phyloP scores from a whole-genome alignment of 2,113 vertebrate genomes.

The Caracal caracal region DNA sequence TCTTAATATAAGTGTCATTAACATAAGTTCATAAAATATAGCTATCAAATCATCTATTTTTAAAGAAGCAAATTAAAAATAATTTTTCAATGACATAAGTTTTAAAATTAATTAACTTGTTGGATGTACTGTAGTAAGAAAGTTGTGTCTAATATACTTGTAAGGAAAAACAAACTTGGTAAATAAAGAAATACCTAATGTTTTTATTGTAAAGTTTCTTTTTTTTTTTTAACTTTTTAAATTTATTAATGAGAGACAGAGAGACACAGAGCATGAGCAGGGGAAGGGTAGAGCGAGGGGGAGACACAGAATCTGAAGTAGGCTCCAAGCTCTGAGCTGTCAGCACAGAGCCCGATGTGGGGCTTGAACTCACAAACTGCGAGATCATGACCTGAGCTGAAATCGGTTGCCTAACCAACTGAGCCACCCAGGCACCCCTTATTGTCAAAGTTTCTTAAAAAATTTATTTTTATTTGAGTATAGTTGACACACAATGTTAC shows the following conservation, averaged over 20 bases:
- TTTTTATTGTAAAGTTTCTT: not conserved
- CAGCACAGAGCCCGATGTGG: too few species aligned
- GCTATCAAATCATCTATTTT: not conserved
- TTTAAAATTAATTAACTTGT: not conserved
- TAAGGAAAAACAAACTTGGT: conserved; percentile 10
- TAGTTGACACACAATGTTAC: not conserved
- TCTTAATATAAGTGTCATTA: not conserved
- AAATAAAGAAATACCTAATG: not conserved
- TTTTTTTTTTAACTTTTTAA: too few species aligned
- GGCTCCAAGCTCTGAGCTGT: too few species aligned
- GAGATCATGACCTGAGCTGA: too few species aligned
- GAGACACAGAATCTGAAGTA: too few species aligned
- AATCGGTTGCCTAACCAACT: too few species aligned
- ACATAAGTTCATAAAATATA: not conserved
- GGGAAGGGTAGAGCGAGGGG: too few species aligned
- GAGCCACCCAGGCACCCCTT: too few species aligned
- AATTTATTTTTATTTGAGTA: not conserved
- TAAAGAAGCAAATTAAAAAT: conserved; percentile 32
- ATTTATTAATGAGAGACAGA: too few species aligned
- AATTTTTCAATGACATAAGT: not conserved
- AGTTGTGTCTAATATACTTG: not conserved
- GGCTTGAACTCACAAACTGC: too few species aligned
- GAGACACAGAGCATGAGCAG: too few species aligned
- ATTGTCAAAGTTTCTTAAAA: too few species aligned
- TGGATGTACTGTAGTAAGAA: not conserved